Evolutionary conservation across 2,888 invertebrate genomes (phyloP).

Genomic region (Palloptera scutellata): DNA sequence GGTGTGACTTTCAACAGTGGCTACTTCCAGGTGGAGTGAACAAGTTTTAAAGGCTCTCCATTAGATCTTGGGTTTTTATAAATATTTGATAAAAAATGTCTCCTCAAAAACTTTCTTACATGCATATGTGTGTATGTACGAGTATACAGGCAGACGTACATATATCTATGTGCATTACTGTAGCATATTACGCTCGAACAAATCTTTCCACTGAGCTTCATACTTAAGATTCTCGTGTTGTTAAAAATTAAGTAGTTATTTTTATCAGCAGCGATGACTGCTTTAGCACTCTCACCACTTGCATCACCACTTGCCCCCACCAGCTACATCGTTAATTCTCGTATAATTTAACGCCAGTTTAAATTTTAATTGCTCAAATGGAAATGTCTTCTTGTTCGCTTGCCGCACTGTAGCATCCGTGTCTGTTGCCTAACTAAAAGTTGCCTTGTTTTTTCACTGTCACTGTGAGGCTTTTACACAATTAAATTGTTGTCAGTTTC

Average conservation of each 20-base stretch:
- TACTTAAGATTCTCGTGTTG: not conserved
- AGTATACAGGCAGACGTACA: too few relatives aligned
- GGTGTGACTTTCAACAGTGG: constrained; percentile 25
- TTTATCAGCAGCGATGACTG: not conserved
- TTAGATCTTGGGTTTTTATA: constrained; percentile 4
- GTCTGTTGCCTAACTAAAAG: constrained; percentile 6
- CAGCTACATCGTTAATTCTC: constrained; percentile 46
- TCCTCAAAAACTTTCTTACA: not conserved
- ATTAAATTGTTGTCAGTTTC: constrained; percentile 50
- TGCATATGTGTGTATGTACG: not conserved
- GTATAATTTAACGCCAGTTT: constrained; percentile 61
- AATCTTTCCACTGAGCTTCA: not conserved
- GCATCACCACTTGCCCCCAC: not conserved
- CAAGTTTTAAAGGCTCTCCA: constrained; percentile 15
- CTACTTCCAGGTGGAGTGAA: not conserved
- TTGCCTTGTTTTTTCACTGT: not conserved
- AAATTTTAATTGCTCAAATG: constrained; percentile 61
- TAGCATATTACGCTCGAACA: not conserved
- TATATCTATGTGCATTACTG: not conserved
- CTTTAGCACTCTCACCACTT: not conserved
- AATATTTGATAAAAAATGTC: constrained; percentile 12
- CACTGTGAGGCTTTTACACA: constrained; percentile 42
- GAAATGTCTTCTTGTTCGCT: constrained; percentile 39
- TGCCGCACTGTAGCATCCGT: not conserved
- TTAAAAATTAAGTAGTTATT: not conserved